phyloP scores from a whole-genome alignment of 1,140 invertebrate species.

The Tetramorium alpestre region DNA sequence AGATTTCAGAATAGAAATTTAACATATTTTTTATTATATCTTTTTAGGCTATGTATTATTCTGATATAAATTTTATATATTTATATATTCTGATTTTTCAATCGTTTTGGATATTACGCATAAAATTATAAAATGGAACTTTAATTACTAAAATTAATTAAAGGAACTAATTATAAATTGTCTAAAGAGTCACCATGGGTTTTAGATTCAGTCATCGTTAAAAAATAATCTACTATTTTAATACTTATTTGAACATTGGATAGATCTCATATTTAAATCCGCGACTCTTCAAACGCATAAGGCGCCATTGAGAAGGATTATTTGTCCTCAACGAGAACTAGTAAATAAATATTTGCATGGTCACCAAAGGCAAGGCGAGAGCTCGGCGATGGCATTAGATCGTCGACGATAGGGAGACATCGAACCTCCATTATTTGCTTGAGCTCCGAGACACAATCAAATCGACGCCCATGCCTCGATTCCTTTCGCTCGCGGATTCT shows the following conservation, averaged over 20 bases:
- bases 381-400: conserved; percentile 43
- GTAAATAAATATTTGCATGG: conserved; percentile 73
- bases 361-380: conserved; percentile 27
- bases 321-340: conserved; percentile 31
- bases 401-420: conserved; percentile 66
- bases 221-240: background rate
- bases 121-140: background rate
- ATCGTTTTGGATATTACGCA: background rate
- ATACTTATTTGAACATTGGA: background rate
- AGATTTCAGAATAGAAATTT: background rate
- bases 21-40: background rate
- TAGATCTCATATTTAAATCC: background rate
- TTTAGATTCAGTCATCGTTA: background rate
- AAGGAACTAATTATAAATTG: background rate
- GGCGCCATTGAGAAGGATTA: conserved; percentile 1
- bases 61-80: background rate
- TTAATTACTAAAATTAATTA: too few relatives aligned
- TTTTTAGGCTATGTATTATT: background rate
- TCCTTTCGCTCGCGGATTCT: conserved; percentile 54
- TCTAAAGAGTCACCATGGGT: background rate
- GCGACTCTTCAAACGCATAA: background rate
- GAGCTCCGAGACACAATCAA: conserved; percentile 65
- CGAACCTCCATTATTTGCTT: conserved; percentile 65
- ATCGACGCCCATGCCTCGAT: conserved; percentile 63
- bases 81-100: background rate